phyloP scores from a whole-genome alignment of 30 jellyfish, hydroid and myxozoan species.

The Rhopilema esculentum region DNA sequence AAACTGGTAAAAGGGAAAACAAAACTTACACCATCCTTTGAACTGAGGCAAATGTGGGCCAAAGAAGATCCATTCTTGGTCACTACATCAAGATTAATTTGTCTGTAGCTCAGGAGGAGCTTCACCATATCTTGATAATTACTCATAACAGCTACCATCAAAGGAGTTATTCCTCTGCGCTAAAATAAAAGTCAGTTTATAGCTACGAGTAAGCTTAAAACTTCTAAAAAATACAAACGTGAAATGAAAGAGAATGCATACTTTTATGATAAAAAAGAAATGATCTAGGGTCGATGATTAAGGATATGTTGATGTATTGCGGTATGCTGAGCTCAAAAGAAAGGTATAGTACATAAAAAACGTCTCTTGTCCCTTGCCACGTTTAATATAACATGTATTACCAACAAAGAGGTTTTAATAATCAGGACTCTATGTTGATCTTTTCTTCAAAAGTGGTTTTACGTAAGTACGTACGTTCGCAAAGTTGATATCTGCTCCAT shows the following conservation, averaged over 20 bases:
- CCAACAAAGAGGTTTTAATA: too few relatives aligned
- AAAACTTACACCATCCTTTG: constrained; percentile 20
- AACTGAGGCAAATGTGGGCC: constrained; percentile 49
- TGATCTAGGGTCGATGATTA: too few relatives aligned
- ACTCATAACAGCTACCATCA: constrained; percentile 8
- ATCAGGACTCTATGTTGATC: not conserved
- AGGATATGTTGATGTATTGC: too few relatives aligned
- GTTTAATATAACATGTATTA: too few relatives aligned
- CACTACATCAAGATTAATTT: constrained; percentile 27
- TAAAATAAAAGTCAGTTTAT: not conserved
- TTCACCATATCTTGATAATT: constrained; percentile 4
- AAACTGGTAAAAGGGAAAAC: too few relatives aligned
- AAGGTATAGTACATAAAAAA: too few relatives aligned
- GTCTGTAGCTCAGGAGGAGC: constrained; percentile 7
- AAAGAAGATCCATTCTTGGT: constrained; percentile 28
- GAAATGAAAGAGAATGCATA: too few relatives aligned
- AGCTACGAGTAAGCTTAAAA: too few relatives aligned
- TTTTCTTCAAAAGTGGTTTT: not conserved
- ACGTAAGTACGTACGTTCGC: constrained; percentile 42
- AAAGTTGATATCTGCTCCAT: constrained; percentile 67
- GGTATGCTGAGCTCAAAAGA: too few relatives aligned
- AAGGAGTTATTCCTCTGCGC: constrained; percentile 5
- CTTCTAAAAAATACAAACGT: not conserved
- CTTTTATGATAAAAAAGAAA: too few relatives aligned
- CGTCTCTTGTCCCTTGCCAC: too few relatives aligned